Evolutionary conservation across 2,113 vertebrate species (phyloP).

Genomic region (Sylvicapra grimmia): DNA sequence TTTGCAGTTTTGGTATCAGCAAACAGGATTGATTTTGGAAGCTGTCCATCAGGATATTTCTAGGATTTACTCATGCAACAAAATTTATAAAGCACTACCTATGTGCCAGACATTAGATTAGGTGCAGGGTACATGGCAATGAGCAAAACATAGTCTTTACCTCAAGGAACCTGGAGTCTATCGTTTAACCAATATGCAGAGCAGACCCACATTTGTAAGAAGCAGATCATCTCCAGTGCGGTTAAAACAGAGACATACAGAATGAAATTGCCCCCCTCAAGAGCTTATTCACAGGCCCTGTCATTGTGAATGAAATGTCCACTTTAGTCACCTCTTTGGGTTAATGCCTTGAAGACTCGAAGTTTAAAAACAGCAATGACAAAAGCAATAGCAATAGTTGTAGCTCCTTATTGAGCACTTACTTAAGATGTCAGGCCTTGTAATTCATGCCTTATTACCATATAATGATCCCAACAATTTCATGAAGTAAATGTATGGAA

Average conservation of each 20-base stretch:
- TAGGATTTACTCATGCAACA: not conserved
- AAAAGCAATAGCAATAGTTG: not conserved
- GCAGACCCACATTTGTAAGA: not conserved
- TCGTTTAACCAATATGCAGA: not conserved
- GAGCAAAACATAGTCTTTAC: not conserved
- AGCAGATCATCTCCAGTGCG: not conserved
- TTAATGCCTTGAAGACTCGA: not conserved
- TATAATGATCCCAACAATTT: not conserved
- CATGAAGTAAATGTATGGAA: not conserved
- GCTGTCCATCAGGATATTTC: not conserved
- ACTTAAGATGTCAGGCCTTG: not conserved
- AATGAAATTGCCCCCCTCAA: not conserved
- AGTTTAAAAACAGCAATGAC: not conserved
- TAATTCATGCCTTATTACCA: not conserved
- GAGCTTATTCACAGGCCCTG: not conserved
- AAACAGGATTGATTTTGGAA: not conserved
- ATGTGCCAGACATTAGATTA: not conserved
- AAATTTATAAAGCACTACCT: not conserved
- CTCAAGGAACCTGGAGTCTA: not conserved
- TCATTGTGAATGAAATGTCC: not conserved
- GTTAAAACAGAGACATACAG: not conserved
- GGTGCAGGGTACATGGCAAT: not conserved
- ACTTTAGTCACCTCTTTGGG: not conserved
- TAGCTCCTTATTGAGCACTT: not conserved
- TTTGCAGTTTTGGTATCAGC: not conserved